Evolutionary conservation across 2,113 vertebrate species (phyloP).

Genomic region (Rhadina sibilatrix): DNA sequence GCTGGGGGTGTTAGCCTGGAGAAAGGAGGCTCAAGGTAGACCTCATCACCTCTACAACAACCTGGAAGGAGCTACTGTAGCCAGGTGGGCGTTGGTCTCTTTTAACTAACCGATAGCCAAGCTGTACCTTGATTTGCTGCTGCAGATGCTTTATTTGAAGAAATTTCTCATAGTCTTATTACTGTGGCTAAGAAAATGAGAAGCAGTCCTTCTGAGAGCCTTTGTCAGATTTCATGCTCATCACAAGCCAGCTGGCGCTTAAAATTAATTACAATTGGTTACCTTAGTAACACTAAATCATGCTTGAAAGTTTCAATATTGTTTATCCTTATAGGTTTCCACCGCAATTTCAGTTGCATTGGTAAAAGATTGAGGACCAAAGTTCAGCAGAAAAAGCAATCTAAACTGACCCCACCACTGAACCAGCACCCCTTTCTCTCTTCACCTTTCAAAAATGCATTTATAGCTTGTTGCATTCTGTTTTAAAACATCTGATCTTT

Average conservation of each 20-base stretch:
- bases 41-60: not conserved
- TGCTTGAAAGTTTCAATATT: constrained; percentile 45
- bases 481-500: constrained; percentile 39
- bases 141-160: not conserved
- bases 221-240: constrained; percentile 55
- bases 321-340: constrained; percentile 39
- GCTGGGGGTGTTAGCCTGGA: not conserved
- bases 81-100: not conserved
- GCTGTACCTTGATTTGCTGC: not conserved
- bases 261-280: constrained; percentile 72
- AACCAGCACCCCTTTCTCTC: not conserved
- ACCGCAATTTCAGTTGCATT: constrained; percentile 16
- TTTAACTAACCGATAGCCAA: not conserved
- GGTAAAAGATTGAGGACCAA: not conserved
- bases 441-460: not conserved
- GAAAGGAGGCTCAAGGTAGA: not conserved
- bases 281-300: constrained; percentile 62
- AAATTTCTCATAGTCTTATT: not conserved
- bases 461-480: not conserved
- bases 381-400: not conserved
- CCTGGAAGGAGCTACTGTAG: not conserved
- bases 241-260: constrained; percentile 63
- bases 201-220: constrained; percentile 5
- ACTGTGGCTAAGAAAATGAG: not conserved
- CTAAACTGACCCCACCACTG: not conserved